Percentiles rank a stretch among this genome's conserved stretches.
Conservation (phyloP, 2,113 vertebrate species). For the Rhynchopsitta pachyrhyncha region DNA sequence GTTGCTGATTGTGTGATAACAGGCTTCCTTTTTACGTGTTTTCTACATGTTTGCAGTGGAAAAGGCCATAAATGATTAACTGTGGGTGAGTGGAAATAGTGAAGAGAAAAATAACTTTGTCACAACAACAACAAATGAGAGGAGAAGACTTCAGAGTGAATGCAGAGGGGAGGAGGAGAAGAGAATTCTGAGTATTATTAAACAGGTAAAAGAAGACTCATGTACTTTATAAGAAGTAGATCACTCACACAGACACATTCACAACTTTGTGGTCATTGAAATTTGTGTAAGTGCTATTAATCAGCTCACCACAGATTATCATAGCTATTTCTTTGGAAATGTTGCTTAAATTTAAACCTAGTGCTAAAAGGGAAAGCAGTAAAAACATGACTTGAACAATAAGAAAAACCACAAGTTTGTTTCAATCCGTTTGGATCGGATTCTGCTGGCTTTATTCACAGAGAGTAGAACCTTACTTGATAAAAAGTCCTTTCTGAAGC, state of each 20-base stretch:
- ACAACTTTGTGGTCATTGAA: constrained; percentile 75
- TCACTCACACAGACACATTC: constrained; percentile 75
- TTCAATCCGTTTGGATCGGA: constrained; percentile 11
- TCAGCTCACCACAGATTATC: constrained; percentile 81
- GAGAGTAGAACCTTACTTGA: neutral
- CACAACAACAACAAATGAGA: constrained; percentile 81
- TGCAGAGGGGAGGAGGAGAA: constrained; percentile 57
- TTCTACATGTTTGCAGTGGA: constrained; percentile 76
- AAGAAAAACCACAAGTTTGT: constrained; percentile 34
- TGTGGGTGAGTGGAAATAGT: constrained; percentile 84
- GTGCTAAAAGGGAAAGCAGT: constrained; percentile 61
- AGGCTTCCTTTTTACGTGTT: constrained; percentile 79
- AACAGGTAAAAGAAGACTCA: constrained; percentile 79
- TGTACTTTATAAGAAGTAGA: constrained; percentile 77
- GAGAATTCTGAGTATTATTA: constrained; percentile 72
- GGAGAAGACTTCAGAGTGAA: constrained; percentile 62
- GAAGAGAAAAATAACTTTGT: constrained; percentile 81
- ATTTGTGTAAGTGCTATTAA: constrained; percentile 81
- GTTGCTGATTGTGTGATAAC: constrained; percentile 77
- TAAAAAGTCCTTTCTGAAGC: neutral
- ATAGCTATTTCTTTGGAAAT: constrained; percentile 79
- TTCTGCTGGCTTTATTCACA: constrained; percentile 2
- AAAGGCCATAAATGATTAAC: constrained; percentile 76
- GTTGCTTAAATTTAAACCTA: constrained; percentile 48
- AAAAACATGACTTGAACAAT: constrained; percentile 37